Evolutionary conservation across 2,797 vertebrate genomes (phyloP), one percentile per base, ranked within the genome.

Genomic region (Hyperoplus immaculatus): DNA sequence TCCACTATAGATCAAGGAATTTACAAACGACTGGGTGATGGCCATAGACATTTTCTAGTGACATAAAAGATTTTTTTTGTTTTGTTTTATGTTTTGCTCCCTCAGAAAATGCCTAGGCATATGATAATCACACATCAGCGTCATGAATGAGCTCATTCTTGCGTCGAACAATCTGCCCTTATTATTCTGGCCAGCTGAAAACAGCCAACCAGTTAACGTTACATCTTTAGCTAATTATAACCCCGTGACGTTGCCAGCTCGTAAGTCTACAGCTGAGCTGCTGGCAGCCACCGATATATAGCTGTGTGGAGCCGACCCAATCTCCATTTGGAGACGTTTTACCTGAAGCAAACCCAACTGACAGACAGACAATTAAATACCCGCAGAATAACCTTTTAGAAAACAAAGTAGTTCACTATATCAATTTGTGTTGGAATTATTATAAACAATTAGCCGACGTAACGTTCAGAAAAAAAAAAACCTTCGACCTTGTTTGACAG

Each of bases 181-280:
- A 77, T 86, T 51, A 80, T 67, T 58, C 7, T 46, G 72, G 41
- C 36, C 58, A 65, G 83, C 39, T 58, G 67, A 72, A 69, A 76
- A 82, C 86, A 86, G 70, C 60, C 81, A 81, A 81, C 47, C 81
- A 78, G 81, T 89, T 81, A 87, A 87, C 84, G 41, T 88, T 89
- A 88, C 88, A 89, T 89, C 84, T 92, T 84, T 86, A 83, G 86
- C 92, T 95, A 94, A 95, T 95, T 94, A 94, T 94, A 95, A 94
- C 90, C 91, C 91, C 85, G 91, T 95, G 95, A 95, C 94, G 94
- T 94, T 91, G 90, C 77, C 87, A 87, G 88, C 81, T 88, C 89
- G 82, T 83, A 82, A 88, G 79, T 77, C 84, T 82, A 90, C 89
- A 92, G 91, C 89, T 92, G 93, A 93, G 91, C 88, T 80, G 88